Percentiles rank a stretch among this genome's conserved stretches.
phyloP scores from a whole-genome alignment of 2,113 vertebrate genomes.

The Caranx ignobilis region DNA sequence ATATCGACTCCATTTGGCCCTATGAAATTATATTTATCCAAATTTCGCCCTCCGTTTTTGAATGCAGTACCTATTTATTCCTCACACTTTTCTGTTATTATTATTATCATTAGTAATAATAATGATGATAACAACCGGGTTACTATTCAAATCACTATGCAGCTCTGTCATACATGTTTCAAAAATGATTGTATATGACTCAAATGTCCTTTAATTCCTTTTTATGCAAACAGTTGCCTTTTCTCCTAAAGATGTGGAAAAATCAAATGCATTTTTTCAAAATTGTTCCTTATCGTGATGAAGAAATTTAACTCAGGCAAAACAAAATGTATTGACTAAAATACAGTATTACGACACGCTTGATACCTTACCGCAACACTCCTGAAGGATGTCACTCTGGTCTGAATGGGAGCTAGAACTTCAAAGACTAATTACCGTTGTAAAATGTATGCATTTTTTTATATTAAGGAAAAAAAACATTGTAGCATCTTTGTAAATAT shows the following conservation, averaged over 20 bases:
- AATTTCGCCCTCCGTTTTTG: conserved; percentile 58
- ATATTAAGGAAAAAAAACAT: conserved; percentile 82
- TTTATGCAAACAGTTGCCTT: conserved; percentile 85
- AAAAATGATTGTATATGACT: conserved; percentile 81
- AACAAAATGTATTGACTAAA: conserved; percentile 77
- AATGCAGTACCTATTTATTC: conserved; percentile 80
- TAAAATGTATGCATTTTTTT: conserved; percentile 88
- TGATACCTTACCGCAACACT: conserved; percentile 78
- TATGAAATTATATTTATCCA: conserved; percentile 71
- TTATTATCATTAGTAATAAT: conserved; percentile 18
- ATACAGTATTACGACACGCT: conserved; percentile 83
- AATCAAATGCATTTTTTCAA: conserved; percentile 74
- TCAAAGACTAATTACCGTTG: conserved; percentile 84
- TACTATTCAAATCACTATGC: conserved; percentile 82
- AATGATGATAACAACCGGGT: conserved; percentile 68
- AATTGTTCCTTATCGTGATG: conserved; percentile 74
- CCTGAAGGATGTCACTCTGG: conserved; percentile 84
- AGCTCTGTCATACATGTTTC: conserved; percentile 80
- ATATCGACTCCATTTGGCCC: conserved; percentile 67
- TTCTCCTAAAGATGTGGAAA: conserved; percentile 80
- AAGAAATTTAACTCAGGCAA: conserved; percentile 85
- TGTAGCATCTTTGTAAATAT: conserved; percentile 88
- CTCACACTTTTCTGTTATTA: conserved; percentile 33
- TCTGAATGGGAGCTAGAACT: conserved; percentile 83
- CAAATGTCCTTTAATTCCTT: conserved; percentile 79